Evolutionary conservation across 2,113 vertebrate genomes (phyloP), one percentile per base, ranked within the genome.

Genomic region (Arothron firmamentum): DNA sequence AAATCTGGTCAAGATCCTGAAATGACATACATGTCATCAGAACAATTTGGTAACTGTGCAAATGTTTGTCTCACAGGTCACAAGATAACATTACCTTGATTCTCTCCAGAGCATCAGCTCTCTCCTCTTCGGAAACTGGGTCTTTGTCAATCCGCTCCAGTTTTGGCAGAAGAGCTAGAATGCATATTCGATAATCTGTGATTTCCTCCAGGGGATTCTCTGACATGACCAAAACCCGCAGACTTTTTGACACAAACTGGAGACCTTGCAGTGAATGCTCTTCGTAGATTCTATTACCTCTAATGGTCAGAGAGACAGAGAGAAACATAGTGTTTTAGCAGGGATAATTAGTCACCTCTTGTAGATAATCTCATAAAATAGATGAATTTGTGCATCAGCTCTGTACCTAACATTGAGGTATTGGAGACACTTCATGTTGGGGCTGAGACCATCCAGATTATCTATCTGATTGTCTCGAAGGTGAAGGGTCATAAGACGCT

Each of bases 101-200:
- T 31, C 57, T 83, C 34, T 89, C 79, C 0, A 55, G 63, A 0
- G 91, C 94, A 17, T 95, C 93, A 2, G n/a, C 34, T 61, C 54
- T 77, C 62, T 98, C 95, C 0, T 92, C 92, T 0, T 85, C n/a
- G 51, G 92, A 87, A 6, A 91, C 62, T 0, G 67, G 61, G 0
- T 91, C 93, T 80, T 98, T 99, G 85, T 99, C 94, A 0, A 98
- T 89, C 51, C 91, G 89, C 19, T 94, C 88, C 1, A 99, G 87
- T 2, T 74, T 65, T 0, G 92, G 88, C 21, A 94, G 77, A 38
- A 85, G 48, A 15, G 87, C 62, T 67, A 96, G 89, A 5, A 90
- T 81, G 72, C 86, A 85, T 62, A 92, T 50, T 1, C 92, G 88
- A 80, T 95, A 94, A 51, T 90, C 58, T 0, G 67, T 60, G 0